Percentiles rank a stretch among this genome's conserved stretches.
Evolutionary conservation across 2,888 invertebrate genomes (phyloP).

Genomic region (Sinelater perroti): DNA sequence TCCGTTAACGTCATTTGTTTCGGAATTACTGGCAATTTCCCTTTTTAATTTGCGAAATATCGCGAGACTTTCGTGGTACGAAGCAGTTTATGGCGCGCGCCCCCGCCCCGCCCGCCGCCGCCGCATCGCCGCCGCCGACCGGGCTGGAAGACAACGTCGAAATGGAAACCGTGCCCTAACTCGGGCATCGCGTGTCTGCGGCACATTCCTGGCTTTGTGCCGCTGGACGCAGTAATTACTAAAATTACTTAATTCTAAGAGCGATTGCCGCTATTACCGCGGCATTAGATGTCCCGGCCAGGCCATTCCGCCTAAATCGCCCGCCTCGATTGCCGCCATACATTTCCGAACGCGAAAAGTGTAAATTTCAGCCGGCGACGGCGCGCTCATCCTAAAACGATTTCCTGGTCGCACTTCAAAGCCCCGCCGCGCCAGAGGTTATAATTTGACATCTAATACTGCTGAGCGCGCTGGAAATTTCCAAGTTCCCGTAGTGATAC

Average conservation of each 20-base stretch:
- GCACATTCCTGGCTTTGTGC: slow-evolving; percentile 33
- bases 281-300: slow-evolving; percentile 24
- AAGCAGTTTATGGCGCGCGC: slow-evolving; percentile 18
- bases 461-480: slow-evolving; percentile 30
- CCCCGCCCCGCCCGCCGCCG: too few species aligned
- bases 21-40: too few species aligned
- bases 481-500: slow-evolving; percentile 28
- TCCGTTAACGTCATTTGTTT: too few species aligned
- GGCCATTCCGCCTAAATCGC: slow-evolving; percentile 30
- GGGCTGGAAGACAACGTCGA: slow-evolving; percentile 20
- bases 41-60: too few species aligned
- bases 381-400: slow-evolving; percentile 19
- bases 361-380: slow-evolving; percentile 21
- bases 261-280: slow-evolving; percentile 33
- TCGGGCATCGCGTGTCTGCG: slow-evolving; percentile 32
- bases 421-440: slow-evolving; percentile 22
- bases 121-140: too few species aligned
- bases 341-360: slow-evolving; percentile 23
- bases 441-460: slow-evolving; percentile 39
- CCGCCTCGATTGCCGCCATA: slow-evolving; percentile 29
- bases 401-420: slow-evolving; percentile 33
- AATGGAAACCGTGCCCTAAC: slow-evolving; percentile 28
- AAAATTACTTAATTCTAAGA: slow-evolving; percentile 39
- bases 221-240: slow-evolving; percentile 34
- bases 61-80: slow-evolving; percentile 1